These are phyloP conservation scores for Protomyctophum bolini DNA, from an alignment of 2,113 vertebrate genomes.

Conservation along the genomic window DNA sequence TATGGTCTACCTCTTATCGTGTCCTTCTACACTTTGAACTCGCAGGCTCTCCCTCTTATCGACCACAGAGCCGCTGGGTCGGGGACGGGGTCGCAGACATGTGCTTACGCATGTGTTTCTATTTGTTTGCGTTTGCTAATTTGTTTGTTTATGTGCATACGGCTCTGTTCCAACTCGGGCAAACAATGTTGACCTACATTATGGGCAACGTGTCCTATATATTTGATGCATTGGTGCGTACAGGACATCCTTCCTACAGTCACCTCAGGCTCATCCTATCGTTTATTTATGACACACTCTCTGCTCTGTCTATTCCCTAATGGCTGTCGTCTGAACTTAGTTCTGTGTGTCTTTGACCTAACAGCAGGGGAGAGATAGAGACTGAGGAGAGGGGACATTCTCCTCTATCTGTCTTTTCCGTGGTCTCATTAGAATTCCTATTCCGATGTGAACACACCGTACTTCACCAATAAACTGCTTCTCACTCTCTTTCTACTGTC, in stretches of 20 bases:
- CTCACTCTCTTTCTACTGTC: slow-evolving; percentile 1
- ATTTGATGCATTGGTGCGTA: slow-evolving; percentile 51
- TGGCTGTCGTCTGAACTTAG: slow-evolving; percentile 11
- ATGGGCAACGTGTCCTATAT: slow-evolving; percentile 42
- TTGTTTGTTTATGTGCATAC: slow-evolving; percentile 43
- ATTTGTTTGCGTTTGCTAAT: slow-evolving; percentile 39
- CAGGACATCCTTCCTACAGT: slow-evolving; percentile 42
- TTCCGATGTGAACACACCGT: too few species aligned
- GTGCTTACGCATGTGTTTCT: not conserved
- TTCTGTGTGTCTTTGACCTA: slow-evolving; percentile 32
- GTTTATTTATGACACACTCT: slow-evolving; percentile 71
- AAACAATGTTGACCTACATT: slow-evolving; percentile 55
- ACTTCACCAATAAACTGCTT: too few species aligned
- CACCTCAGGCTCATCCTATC: slow-evolving; percentile 60
- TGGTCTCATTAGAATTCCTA: not conserved
- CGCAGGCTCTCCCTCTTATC: not conserved
- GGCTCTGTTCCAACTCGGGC: slow-evolving; percentile 26
- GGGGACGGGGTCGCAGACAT: not conserved
- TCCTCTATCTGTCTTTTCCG: not conserved
- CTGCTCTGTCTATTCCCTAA: slow-evolving; percentile 42
- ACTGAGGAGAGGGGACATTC: not conserved
- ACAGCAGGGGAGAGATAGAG: not conserved
- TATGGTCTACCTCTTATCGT: slow-evolving; percentile 25
- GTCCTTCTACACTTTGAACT: slow-evolving; percentile 30
- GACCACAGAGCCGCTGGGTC: not conserved